Evolutionary conservation across 2,888 invertebrate genomes (phyloP).

Genomic region (Hipparchia semele): DNA sequence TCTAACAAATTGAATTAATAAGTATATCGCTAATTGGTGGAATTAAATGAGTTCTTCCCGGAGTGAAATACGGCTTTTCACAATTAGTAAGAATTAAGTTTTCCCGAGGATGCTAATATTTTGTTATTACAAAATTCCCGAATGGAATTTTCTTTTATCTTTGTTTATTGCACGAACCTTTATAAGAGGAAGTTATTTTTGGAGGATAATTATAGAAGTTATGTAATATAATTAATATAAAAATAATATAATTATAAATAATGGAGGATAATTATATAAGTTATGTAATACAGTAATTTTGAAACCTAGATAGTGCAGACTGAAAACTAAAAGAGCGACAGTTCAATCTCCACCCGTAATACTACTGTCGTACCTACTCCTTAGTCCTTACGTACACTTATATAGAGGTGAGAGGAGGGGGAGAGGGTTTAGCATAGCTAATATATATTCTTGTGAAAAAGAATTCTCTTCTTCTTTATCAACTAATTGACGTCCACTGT

Average conservation of each 20-base stretch:
- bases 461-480: too few relatives aligned
- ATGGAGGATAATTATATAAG: too few relatives aligned
- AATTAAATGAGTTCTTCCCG: constrained; percentile 28
- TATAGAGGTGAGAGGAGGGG: too few relatives aligned
- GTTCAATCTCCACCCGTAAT: too few relatives aligned
- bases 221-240: not conserved
- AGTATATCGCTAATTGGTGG: constrained; percentile 36
- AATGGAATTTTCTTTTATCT: constrained; percentile 12
- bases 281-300: not conserved
- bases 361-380: too few relatives aligned
- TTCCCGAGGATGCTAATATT: constrained; percentile 4
- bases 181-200: constrained; percentile 6
- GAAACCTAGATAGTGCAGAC: not conserved
- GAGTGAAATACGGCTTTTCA: constrained; percentile 14
- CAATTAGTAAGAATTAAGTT: constrained; percentile 22
- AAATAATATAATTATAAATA: too few relatives aligned
- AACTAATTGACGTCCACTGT: too few relatives aligned
- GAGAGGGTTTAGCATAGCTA: too few relatives aligned
- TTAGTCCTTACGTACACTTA: too few relatives aligned
- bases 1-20: constrained; percentile 32
- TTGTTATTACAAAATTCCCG: constrained; percentile 17
- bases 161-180: not conserved
- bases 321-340: too few relatives aligned
- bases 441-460: too few relatives aligned
- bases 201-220: not conserved